phyloP scores from a whole-genome alignment of 2,888 invertebrate genomes.

The Cataglyphis altisquamis region DNA sequence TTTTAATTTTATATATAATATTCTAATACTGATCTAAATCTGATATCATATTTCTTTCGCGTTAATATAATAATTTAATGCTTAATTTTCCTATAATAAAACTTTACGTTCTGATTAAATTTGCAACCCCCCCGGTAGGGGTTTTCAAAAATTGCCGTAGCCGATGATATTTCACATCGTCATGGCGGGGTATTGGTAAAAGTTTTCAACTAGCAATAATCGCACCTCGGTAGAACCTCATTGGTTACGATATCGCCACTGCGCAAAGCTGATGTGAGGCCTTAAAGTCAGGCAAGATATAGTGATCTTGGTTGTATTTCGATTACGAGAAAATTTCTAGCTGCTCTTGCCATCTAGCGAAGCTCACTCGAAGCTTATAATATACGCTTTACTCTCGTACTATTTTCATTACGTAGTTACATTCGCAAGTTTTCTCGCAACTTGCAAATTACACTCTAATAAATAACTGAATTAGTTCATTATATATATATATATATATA shows the following conservation, averaged over 20 bases:
- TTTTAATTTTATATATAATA: too few relatives aligned
- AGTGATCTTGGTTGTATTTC: neutral
- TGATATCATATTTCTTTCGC: too few relatives aligned
- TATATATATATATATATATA: too few relatives aligned
- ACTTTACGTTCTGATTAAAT: too few relatives aligned
- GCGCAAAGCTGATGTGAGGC: conserved; percentile 90
- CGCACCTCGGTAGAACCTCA: conserved; percentile 96
- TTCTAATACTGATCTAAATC: too few relatives aligned
- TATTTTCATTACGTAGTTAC: conserved; percentile 6
- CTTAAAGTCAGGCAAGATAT: too few relatives aligned
- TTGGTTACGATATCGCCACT: conserved; percentile 97
- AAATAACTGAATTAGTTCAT: too few relatives aligned
- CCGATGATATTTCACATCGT: conserved; percentile 95
- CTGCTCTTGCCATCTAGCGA: conserved; percentile 20
- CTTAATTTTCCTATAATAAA: too few relatives aligned
- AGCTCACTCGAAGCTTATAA: neutral
- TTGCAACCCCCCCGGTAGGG: too few relatives aligned
- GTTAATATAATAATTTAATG: too few relatives aligned
- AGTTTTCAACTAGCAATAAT: conserved; percentile 98
- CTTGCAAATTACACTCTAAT: too few relatives aligned
- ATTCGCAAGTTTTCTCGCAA: too few relatives aligned
- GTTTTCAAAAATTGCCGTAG: conserved; percentile 94
- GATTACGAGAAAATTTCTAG: conserved; percentile 29
- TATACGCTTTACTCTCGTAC: conserved; percentile 7
- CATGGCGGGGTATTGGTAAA: conserved; percentile 97